Evolutionary conservation across 2,113 vertebrate genomes (phyloP).

Genomic region (Takifugu bimaculatus): DNA sequence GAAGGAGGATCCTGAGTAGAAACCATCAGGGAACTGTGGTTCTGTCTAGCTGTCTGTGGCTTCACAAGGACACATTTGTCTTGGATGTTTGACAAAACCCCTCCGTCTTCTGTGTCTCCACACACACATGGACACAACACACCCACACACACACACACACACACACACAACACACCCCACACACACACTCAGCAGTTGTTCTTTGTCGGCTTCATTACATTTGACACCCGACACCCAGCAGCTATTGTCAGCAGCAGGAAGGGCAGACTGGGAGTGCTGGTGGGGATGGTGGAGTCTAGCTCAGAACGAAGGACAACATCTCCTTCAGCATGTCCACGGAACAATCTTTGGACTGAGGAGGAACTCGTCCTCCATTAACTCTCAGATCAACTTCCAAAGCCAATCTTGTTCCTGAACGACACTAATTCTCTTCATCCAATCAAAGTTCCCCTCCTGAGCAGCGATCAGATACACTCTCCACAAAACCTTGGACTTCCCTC

Average conservation of each 20-base stretch:
- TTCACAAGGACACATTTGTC: slow-evolving; percentile 60
- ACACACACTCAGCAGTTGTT: slow-evolving; percentile 62
- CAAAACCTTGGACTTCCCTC: neutral
- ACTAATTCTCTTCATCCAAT: slow-evolving; percentile 48
- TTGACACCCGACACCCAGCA: slow-evolving; percentile 49
- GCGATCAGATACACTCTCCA: neutral
- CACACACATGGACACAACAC: slow-evolving; percentile 44
- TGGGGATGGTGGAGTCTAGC: slow-evolving; percentile 20
- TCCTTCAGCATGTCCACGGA: too few relatives aligned
- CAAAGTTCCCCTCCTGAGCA: slow-evolving; percentile 6
- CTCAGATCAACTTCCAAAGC: too few relatives aligned
- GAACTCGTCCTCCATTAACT: too few relatives aligned
- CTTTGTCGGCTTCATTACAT: slow-evolving; percentile 47
- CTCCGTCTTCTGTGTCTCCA: neutral
- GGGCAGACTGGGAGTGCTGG: slow-evolving; percentile 49
- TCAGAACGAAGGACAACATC: too few relatives aligned
- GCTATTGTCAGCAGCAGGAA: slow-evolving; percentile 56
- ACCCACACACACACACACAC: slow-evolving; percentile 37
- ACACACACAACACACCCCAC: slow-evolving; percentile 35
- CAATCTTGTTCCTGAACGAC: neutral
- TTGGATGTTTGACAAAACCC: slow-evolving; percentile 2
- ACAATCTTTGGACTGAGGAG: too few relatives aligned
- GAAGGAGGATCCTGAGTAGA: slow-evolving; percentile 8
- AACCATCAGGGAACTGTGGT: slow-evolving; percentile 24
- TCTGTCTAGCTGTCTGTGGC: neutral